Percentiles rank a stretch among this genome's conserved stretches.
phyloP scores from a whole-genome alignment of 1,140 invertebrate genomes.

The Ostrea denselamellosa region DNA sequence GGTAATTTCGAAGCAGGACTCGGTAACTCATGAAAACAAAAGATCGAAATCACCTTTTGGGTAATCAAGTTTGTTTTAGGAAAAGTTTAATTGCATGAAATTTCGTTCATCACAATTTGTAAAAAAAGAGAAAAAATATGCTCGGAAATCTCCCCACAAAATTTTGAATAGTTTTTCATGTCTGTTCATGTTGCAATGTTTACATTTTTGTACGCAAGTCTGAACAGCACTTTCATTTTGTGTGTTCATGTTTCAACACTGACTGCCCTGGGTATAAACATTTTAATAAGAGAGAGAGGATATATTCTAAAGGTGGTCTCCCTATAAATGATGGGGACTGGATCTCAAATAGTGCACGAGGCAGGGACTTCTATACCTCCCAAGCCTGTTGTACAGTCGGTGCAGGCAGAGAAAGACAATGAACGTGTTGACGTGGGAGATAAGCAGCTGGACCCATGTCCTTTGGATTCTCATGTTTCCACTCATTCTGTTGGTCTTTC shows the following conservation, averaged over 20 bases:
- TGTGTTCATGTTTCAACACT: background rate
- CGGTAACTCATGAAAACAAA: constrained; percentile 38
- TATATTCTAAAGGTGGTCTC: background rate
- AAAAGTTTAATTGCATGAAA: background rate
- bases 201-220: constrained; percentile 35
- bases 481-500: constrained; percentile 11
- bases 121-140: too few relatives aligned
- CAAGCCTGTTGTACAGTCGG: background rate
- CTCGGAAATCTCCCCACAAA: background rate
- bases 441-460: constrained; percentile 8
- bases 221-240: constrained; percentile 11
- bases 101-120: background rate
- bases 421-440: background rate
- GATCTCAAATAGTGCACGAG: constrained; percentile 38
- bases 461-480: constrained; percentile 9
- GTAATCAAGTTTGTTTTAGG: background rate
- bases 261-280: background rate
- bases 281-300: too few relatives aligned
- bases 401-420: constrained; percentile 18
- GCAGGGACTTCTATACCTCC: constrained; percentile 40
- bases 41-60: background rate
- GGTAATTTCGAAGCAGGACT: constrained; percentile 37
- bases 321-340: constrained; percentile 21
- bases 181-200: constrained; percentile 23
- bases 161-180: background rate